Base-by-base conservation (phyloP, 2,888 invertebrate genomes). In the Amblyjoppa proteus region DNA sequence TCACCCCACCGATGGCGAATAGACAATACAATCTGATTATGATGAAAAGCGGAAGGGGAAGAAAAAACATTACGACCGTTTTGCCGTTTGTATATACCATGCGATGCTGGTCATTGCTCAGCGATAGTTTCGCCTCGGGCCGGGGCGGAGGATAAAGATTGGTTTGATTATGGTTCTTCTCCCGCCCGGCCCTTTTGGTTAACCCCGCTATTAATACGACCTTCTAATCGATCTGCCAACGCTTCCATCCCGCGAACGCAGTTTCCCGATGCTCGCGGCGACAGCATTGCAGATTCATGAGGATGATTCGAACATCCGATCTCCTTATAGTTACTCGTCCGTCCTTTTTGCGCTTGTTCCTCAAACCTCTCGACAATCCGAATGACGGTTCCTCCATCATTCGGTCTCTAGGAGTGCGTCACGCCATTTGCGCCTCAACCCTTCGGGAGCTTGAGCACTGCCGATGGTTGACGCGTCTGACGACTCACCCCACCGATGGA, bases 161-260 rank as follows among this genome's bases (percentile, higher is more conserved):
- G 64, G 64, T 61, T 61, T 53, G 74, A 75, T 74, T 75, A 53
- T 58, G 38, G 78, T 61, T 74, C 58, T 73, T 73, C 51, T 28
- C 45, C 31, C 41, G 38, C 13, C 28, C 31, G 25, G 20, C 20
- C 34, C 45, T 41, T 34, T 38, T 70, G 64, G 53, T 25, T 51
- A 20, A 64, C 13, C 53, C 25, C 56, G 11, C 53, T 34, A 79
- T 70, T 70, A 45, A 75, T 41, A 51, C 79, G 3, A 51, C 41
- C 51, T 70, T 51, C 75, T 79, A 69, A 79, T 79, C 38, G 38
- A 70, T 75, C 75, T 61, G 51, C 74, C 69, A 83, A 51, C 51
- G 49, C 38, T 58, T 49, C 69, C 13, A 51, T 25, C 20, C 49
- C 74, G n/a, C 41, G 45, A 75, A 41, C 28, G n/a, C 28, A 11